Percentiles rank a stretch among this genome's conserved stretches.
Conservation (phyloP, 2,888 invertebrate species). For the Tachystola acroxantha region DNA sequence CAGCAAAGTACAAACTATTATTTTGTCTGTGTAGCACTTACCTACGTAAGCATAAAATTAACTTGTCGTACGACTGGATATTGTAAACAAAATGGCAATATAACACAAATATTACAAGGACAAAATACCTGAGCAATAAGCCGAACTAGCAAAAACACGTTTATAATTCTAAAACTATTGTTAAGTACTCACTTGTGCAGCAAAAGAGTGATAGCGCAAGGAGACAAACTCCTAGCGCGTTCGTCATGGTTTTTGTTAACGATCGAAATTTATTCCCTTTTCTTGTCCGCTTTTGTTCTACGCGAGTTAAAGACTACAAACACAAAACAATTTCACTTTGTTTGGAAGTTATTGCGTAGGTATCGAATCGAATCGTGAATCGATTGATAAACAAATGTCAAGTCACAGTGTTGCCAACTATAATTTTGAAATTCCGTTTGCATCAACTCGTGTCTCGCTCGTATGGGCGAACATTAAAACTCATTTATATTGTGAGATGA, state of each 20-base stretch:
- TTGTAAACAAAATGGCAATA: conserved; percentile 1
- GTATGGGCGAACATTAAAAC: too few species aligned
- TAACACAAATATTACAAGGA: conserved; percentile 25
- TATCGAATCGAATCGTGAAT: too few species aligned
- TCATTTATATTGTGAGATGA: too few species aligned
- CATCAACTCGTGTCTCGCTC: too few species aligned
- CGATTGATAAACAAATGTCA: conserved; percentile 54
- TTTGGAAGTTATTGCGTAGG: conserved; percentile 52
- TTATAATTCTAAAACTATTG: too few species aligned
- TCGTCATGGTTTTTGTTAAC: conserved; percentile 62
- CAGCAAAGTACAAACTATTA: too few species aligned
- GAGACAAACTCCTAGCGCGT: conserved; percentile 64
- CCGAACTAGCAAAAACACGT: conserved; percentile 3
- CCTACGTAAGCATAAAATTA: not conserved
- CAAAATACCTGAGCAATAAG: conserved; percentile 22
- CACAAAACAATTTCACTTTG: conserved; percentile 60
- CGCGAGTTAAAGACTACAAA: conserved; percentile 37
- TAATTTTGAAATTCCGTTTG: too few species aligned
- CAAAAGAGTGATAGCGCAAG: conserved; percentile 46
- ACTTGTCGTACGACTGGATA: not conserved
- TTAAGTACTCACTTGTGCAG: conserved; percentile 62
- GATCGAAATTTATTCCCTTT: conserved; percentile 25
- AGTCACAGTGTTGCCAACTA: too few species aligned
- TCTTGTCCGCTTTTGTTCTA: conserved; percentile 35
- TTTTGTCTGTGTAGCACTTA: too few species aligned